phyloP scores from a whole-genome alignment of 2,113 vertebrate genomes.

The Pristiophorus japonicus region DNA sequence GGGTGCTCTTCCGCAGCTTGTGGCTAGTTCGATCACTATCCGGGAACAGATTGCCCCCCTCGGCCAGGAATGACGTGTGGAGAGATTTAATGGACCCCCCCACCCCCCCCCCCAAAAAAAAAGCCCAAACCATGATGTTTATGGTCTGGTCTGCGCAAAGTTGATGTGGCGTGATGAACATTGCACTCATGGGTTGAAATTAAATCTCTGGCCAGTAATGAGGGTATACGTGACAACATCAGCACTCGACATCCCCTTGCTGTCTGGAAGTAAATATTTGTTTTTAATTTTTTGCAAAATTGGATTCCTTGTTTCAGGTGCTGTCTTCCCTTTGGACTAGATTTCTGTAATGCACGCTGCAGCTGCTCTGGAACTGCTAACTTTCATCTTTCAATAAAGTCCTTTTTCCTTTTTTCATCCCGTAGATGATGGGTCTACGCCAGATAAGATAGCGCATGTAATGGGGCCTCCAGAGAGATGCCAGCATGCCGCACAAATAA shows the following conservation, averaged over 20 bases:
- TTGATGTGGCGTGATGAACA: not conserved
- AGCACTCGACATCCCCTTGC: not conserved
- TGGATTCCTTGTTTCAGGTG: conserved; percentile 29
- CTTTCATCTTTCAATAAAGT: conserved; percentile 25
- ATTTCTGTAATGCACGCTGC: conserved; percentile 7
- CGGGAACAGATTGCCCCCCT: not conserved
- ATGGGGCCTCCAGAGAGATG: conserved; percentile 86
- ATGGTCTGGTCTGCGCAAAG: not conserved
- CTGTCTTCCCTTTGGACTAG: conserved; percentile 20
- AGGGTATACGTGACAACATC: not conserved
- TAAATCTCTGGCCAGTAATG: not conserved
- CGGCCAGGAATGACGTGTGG: not conserved
- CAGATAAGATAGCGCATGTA: conserved; percentile 84
- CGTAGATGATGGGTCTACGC: conserved; percentile 76
- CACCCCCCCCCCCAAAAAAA: too few species aligned
- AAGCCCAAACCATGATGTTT: not conserved
- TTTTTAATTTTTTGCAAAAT: not conserved
- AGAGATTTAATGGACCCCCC: not conserved
- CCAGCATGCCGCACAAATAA: conserved; percentile 81
- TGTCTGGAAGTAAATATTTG: not conserved
- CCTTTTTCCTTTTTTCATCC: conserved; percentile 20
- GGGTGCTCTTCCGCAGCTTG: not conserved
- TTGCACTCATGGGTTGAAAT: not conserved
- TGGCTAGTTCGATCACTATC: not conserved
- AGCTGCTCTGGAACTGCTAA: not conserved